These are phyloP conservation scores for Lysiphlebus fabarum DNA, from an alignment of 1,140 invertebrate genomes.

Conservation along the genomic window DNA sequence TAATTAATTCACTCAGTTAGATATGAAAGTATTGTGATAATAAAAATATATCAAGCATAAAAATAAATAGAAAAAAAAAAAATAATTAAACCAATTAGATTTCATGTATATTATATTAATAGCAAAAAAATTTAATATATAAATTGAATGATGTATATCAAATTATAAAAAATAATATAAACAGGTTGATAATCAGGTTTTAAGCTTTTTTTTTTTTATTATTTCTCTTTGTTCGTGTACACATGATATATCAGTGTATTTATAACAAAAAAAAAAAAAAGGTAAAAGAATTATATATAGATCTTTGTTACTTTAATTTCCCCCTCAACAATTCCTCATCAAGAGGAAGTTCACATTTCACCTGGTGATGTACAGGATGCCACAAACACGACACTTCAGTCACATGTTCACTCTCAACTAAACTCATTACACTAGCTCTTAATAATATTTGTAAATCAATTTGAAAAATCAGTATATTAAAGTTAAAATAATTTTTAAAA, in stretches of 20 bases:
- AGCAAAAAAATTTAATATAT: too few species aligned
- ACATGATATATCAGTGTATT: constrained; percentile 11
- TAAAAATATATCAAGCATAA: too few species aligned
- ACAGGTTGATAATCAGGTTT: constrained; percentile 18
- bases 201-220: background rate
- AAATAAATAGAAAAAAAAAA: too few species aligned
- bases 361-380: constrained; percentile 42
- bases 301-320: constrained; percentile 35
- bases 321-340: constrained; percentile 3
- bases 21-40: too few species aligned
- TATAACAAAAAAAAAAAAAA: constrained; percentile 2
- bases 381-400: constrained; percentile 38
- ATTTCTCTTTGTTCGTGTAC: background rate
- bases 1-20: too few species aligned
- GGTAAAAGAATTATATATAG: background rate
- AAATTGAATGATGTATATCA: too few species aligned
- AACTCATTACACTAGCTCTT: constrained; percentile 16
- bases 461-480: background rate
- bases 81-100: too few species aligned
- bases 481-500: too few species aligned
- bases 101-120: too few species aligned
- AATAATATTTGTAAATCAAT: background rate
- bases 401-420: constrained; percentile 41
- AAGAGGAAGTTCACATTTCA: constrained; percentile 43
- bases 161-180: constrained; percentile 5